Percentiles rank a stretch among this genome's conserved stretches.
Conservation (phyloP, 2,113 vertebrate species). For the Balaeniceps rex region DNA sequence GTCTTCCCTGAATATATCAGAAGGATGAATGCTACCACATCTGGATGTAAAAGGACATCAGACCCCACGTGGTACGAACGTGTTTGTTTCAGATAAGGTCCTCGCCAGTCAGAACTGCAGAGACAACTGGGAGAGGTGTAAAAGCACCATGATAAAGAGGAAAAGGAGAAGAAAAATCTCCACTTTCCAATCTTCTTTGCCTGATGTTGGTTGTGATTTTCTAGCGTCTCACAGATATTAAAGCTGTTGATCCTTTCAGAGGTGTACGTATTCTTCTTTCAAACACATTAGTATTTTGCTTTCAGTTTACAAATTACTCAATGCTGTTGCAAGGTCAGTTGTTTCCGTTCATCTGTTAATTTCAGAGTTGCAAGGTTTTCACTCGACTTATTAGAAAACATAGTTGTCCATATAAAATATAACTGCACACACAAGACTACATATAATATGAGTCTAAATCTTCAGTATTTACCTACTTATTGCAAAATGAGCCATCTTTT, state of each 20-base stretch:
- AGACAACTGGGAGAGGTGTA: not conserved
- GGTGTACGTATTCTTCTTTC: slow-evolving; percentile 26
- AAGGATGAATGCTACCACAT: not conserved
- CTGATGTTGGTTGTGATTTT: slow-evolving; percentile 17
- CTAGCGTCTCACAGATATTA: slow-evolving; percentile 52
- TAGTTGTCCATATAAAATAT: slow-evolving; percentile 76
- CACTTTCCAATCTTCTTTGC: not conserved
- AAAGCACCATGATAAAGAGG: not conserved
- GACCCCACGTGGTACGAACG: not conserved
- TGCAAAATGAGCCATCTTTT: slow-evolving; percentile 82
- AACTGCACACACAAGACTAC: slow-evolving; percentile 77
- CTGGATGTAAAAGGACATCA: not conserved
- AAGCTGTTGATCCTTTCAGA: slow-evolving; percentile 74
- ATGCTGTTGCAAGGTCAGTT: slow-evolving; percentile 56
- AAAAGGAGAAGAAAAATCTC: not conserved
- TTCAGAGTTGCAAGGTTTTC: slow-evolving; percentile 68
- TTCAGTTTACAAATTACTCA: slow-evolving; percentile 23
- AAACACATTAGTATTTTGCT: slow-evolving; percentile 56
- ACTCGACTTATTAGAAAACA: slow-evolving; percentile 68
- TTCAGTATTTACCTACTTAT: slow-evolving; percentile 83
- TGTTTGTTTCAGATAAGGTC: not conserved
- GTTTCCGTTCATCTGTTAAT: slow-evolving; percentile 33
- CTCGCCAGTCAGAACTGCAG: not conserved
- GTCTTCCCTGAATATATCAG: slow-evolving; percentile 15
- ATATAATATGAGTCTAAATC: slow-evolving; percentile 76